Conservation (phyloP, 2,113 vertebrate species). For the Silurus glanis region DNA sequence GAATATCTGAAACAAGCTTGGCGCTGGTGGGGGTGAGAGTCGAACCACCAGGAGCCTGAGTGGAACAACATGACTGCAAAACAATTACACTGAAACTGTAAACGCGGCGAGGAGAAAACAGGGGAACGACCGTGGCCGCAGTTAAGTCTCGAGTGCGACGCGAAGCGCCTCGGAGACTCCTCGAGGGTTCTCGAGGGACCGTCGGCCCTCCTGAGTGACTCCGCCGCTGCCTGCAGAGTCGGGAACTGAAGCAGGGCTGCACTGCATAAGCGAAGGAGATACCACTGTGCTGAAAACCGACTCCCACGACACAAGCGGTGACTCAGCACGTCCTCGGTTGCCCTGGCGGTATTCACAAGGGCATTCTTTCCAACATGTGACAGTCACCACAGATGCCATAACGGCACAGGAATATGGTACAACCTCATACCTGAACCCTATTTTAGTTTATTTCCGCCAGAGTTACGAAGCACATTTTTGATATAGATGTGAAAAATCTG, state of each 20-base stretch:
- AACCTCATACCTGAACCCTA: slow-evolving; percentile 7
- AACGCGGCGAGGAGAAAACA: slow-evolving; percentile 26
- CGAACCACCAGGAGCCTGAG: neutral
- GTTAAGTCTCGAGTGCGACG: slow-evolving; percentile 29
- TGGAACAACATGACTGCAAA: slow-evolving; percentile 8
- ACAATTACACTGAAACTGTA: slow-evolving; percentile 25
- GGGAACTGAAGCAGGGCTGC: slow-evolving; percentile 18
- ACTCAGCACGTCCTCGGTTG: slow-evolving; percentile 63
- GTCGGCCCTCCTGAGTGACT: slow-evolving; percentile 32
- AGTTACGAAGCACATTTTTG: neutral
- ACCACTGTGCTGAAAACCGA: slow-evolving; percentile 40
- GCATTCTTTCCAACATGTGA: slow-evolving; percentile 42
- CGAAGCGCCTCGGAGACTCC: slow-evolving; percentile 35
- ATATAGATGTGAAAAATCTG: neutral
- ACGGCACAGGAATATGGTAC: slow-evolving; percentile 16
- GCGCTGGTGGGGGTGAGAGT: neutral
- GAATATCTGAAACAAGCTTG: slow-evolving; percentile 4
- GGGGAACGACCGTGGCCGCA: slow-evolving; percentile 17
- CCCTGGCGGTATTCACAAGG: slow-evolving; percentile 5
- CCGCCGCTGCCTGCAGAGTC: slow-evolving; percentile 23
- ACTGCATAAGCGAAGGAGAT: slow-evolving; percentile 22
- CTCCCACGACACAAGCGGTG: slow-evolving; percentile 56
- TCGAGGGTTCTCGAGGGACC: slow-evolving; percentile 41
- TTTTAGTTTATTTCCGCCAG: neutral
- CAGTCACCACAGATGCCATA: slow-evolving; percentile 34